phyloP scores from a whole-genome alignment of 2,797 vertebrate species.

The Euthynnus affinis region DNA sequence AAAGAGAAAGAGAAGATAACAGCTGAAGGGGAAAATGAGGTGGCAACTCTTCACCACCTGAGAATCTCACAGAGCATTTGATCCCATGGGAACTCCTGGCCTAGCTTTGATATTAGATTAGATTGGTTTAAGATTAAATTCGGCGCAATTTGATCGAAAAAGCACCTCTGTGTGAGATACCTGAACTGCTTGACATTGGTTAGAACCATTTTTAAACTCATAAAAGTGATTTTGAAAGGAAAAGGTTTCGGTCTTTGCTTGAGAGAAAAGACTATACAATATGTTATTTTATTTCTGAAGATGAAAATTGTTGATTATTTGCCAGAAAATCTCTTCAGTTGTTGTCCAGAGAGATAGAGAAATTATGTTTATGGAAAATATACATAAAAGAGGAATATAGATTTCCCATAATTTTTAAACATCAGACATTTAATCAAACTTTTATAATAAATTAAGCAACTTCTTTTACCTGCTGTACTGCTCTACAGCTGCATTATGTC shows the following conservation, averaged over 20 bases:
- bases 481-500: fast-evolving
- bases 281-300: slow-evolving; percentile 2
- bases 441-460: not conserved
- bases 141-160: not conserved
- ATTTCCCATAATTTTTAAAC: not conserved
- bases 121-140: not conserved
- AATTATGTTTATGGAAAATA: not conserved
- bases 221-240: slow-evolving; percentile 33
- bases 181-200: not conserved
- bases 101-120: not conserved
- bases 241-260: slow-evolving; percentile 29
- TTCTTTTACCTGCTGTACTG: not conserved
- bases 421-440: not conserved
- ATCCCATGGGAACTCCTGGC: slow-evolving; percentile 42
- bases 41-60: slow-evolving; percentile 20
- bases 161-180: slow-evolving; percentile 43
- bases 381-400: not conserved
- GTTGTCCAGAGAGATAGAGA: not conserved
- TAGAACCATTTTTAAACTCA: slow-evolving; percentile 52
- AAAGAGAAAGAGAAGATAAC: slow-evolving; percentile 14
- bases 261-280: slow-evolving; percentile 7
- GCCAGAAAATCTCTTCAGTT: not conserved
- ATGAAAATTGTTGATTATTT: slow-evolving; percentile 8
- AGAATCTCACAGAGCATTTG: slow-evolving; percentile 23
- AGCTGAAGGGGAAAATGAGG: slow-evolving; percentile 20